Base-by-base conservation (phyloP, 2,113 vertebrate species). In the Pungitius pungitius region DNA sequence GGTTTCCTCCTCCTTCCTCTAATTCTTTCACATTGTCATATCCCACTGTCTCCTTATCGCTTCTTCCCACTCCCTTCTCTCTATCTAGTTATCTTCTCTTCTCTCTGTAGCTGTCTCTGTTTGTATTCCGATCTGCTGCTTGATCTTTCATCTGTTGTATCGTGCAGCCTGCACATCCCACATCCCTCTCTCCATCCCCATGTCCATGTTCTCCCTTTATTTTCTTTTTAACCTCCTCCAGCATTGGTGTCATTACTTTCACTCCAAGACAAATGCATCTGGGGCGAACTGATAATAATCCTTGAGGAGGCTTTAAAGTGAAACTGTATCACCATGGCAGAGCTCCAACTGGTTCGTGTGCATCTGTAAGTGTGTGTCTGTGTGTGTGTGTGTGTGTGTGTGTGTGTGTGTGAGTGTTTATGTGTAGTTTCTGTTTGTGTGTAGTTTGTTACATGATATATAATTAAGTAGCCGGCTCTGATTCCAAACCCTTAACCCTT, bases 231-330 rank as follows among this genome's bases (percentile, higher is more conserved):
- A 35, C 45, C 26, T 43, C 65, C 35, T 76, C 56, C 60, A 15
- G 54, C 43, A 18, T 13, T 85, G 47, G 35, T 49, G 77, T 56
- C 68, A 35, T 49, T 62, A 80, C 65, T 42, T 73, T 71, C 74
- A 87, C 60, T 66, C 73, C 20, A 78, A 78, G 80, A 84, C 79
- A 89, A 88, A 83, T 61, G 55, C 17, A 8, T 82, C 82, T 88
- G 83, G 60, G 40, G 77, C 35, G 78, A 79, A 88, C 78, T 84
- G 87, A 92, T 89, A 90, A 88, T 56, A 79, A 77, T 68, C 69
- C 79, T 51, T 81, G 58, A 85, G 59, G 55, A 80, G 77, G 62
- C 26, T 73, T 85, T 75, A 64, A 78, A 77, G 61, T 72, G 60
- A 85, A 77, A 64, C 64, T 39, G 54, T 47, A 49, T 67, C 56